Evolutionary conservation across 2,797 vertebrate genomes (phyloP).

Genomic region (Etheostoma perlongum): DNA sequence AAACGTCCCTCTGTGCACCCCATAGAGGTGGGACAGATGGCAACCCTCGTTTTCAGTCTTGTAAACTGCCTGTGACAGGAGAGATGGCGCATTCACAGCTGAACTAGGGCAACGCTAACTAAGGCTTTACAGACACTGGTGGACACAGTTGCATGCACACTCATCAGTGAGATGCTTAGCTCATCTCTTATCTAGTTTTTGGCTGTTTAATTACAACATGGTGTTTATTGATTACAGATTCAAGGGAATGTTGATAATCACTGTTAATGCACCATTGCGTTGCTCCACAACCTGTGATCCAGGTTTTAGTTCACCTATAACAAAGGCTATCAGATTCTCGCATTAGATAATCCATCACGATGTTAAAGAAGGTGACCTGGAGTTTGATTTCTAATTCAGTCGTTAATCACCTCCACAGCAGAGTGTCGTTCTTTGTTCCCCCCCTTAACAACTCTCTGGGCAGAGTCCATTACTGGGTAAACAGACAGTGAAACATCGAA

Average conservation of each 20-base stretch:
- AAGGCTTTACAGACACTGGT: constrained; percentile 63
- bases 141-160: constrained; percentile 60
- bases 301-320: constrained; percentile 40
- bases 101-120: constrained; percentile 68
- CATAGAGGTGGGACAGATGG: constrained; percentile 86
- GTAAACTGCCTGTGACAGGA: constrained; percentile 80
- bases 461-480: constrained; percentile 82
- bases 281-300: constrained; percentile 40
- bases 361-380: constrained; percentile 79
- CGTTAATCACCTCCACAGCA: constrained; percentile 77
- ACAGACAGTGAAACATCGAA: constrained; percentile 71
- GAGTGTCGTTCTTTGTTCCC: constrained; percentile 67
- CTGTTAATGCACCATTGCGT: not conserved
- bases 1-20: constrained; percentile 80
- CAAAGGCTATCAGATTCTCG: constrained; percentile 55
- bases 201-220: constrained; percentile 50
- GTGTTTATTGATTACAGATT: constrained; percentile 34
- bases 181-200: constrained; percentile 28
- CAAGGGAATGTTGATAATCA: constrained; percentile 7
- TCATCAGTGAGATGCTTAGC: constrained; percentile 50
- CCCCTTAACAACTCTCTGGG: constrained; percentile 75
- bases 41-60: constrained; percentile 77
- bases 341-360: constrained; percentile 71
- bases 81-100: constrained; percentile 65
- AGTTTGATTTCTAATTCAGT: constrained; percentile 78